Evolutionary conservation across 1,140 invertebrate species (phyloP).

Genomic region (Neodiprion lecontei): DNA sequence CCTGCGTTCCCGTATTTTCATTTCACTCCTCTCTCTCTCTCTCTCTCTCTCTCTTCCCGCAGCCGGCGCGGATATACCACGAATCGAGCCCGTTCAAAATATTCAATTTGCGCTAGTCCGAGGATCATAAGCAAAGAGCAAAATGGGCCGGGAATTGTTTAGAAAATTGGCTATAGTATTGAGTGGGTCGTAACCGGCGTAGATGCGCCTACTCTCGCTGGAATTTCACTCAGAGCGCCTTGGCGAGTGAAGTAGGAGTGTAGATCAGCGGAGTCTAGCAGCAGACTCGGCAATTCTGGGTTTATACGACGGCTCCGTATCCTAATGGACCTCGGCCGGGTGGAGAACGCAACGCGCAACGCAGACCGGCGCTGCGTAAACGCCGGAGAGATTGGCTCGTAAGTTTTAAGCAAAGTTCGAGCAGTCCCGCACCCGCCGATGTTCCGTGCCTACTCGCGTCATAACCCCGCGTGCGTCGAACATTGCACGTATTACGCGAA

Average conservation of each 20-base stretch:
- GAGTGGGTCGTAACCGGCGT: neutral
- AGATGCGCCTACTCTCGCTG: neutral
- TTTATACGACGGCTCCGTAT: neutral
- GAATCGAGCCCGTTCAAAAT: no score
- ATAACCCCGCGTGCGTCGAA: no score
- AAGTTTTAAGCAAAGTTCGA: neutral
- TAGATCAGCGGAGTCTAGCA: neutral
- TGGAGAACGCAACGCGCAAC: neutral
- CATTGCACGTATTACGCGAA: no score
- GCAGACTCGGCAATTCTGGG: neutral
- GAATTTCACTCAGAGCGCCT: neutral
- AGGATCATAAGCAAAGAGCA: no score
- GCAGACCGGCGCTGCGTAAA: neutral
- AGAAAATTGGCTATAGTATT: neutral
- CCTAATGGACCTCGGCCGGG: neutral
- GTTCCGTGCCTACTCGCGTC: no score
- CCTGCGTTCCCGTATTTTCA: no score
- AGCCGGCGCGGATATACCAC: no score
- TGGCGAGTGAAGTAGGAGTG: neutral
- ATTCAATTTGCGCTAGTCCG: no score
- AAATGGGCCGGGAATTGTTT: neutral
- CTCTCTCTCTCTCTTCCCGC: no score
- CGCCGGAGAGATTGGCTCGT: slow-evolving; percentile 1
- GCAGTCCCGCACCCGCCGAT: neutral
- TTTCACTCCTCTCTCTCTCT: no score